Conservation (phyloP, 2,113 vertebrate genomes). For the Nesoenas mayeri region DNA sequence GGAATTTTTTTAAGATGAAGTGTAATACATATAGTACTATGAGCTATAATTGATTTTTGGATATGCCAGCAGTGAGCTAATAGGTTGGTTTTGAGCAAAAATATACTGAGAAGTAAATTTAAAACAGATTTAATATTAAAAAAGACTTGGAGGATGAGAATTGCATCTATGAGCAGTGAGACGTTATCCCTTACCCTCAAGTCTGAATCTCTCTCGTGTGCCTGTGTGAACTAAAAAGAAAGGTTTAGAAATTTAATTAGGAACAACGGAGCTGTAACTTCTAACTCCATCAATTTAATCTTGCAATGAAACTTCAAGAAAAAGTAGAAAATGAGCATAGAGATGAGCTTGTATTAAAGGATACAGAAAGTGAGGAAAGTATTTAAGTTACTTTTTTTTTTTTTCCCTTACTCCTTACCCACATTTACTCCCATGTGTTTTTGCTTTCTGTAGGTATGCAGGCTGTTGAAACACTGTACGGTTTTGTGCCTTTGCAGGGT, state of each 20-base stretch:
- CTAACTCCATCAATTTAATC: not conserved
- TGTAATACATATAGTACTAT: not conserved
- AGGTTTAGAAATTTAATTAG: not conserved
- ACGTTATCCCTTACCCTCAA: not conserved
- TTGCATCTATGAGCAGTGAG: not conserved
- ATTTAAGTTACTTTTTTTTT: too few species aligned
- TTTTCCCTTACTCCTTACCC: not conserved
- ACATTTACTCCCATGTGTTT: rapidly evolving
- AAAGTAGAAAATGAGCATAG: not conserved
- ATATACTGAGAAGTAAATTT: not conserved
- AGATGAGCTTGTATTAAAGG: not conserved
- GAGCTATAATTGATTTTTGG: not conserved
- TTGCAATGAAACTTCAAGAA: not conserved
- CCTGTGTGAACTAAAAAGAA: not conserved
- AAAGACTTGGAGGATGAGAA: not conserved
- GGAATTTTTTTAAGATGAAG: not conserved
- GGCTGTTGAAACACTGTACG: not conserved
- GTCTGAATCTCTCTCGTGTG: not conserved
- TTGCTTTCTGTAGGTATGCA: not conserved
- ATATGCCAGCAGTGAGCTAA: not conserved
- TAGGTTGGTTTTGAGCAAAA: not conserved
- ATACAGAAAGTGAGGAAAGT: not conserved
- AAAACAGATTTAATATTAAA: not conserved
- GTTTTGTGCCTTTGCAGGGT: not conserved
- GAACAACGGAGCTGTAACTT: not conserved